Evolutionary conservation across 2,888 invertebrate species (phyloP).

Genomic region (Sylvicola fuscatus): DNA sequence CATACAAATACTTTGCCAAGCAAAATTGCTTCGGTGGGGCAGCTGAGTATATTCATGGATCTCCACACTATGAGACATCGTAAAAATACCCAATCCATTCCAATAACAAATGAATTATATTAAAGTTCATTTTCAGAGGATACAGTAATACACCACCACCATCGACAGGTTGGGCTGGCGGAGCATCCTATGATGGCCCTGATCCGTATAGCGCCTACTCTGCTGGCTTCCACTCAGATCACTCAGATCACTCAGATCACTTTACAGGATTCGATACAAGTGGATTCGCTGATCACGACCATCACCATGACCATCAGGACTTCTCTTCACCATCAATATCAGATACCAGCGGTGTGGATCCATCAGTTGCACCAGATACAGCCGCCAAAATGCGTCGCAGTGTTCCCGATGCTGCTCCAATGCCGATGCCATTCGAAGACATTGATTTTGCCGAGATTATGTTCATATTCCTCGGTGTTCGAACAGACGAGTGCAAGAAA

Average conservation of each 20-base stretch:
- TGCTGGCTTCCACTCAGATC: conserved; percentile 2
- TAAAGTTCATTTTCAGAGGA: too few relatives aligned
- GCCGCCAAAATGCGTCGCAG: too few relatives aligned
- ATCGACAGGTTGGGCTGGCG: conserved; percentile 10
- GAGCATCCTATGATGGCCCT: conserved; percentile 5
- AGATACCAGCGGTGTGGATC: too few relatives aligned
- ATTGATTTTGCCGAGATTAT: conserved; percentile 18
- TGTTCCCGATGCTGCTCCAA: neutral
- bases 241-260: conserved; percentile 2
- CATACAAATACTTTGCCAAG: conserved; percentile 5
- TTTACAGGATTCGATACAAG: neutral
- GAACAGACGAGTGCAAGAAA: conserved; percentile 24
- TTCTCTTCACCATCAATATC: neutral
- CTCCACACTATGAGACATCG: conserved; percentile 1
- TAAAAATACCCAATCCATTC: neutral
- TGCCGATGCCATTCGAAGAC: conserved; percentile 9
- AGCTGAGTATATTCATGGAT: neutral
- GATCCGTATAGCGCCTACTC: conserved; percentile 9
- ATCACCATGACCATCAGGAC: neutral
- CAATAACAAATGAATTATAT: neutral
- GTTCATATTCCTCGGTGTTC: conserved; percentile 21
- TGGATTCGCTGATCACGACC: neutral
- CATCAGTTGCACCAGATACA: too few relatives aligned
- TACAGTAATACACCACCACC: conserved; percentile 14
- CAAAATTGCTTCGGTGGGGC: neutral